A percentile compares a stretch with the other conserved stretches of the same genome.
phyloP scores from a whole-genome alignment of 2,113 vertebrate species.

The Phyllostomus discolor region DNA sequence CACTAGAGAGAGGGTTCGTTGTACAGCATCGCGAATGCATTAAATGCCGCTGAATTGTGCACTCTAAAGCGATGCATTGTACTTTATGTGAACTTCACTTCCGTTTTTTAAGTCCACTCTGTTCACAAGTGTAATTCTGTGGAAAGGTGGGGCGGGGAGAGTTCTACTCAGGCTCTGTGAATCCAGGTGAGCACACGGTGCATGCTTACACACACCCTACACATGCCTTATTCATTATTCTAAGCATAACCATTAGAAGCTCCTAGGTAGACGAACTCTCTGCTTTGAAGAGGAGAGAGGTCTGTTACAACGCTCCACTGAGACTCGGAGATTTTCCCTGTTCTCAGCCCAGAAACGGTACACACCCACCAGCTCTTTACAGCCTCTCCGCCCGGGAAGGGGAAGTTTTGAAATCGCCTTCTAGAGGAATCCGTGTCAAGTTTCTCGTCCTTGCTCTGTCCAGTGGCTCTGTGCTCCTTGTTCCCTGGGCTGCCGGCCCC shows the following conservation, averaged over 20 bases:
- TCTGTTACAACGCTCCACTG: background rate
- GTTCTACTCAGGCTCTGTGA: too few relatives aligned
- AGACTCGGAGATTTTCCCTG: background rate
- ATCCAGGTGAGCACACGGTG: background rate
- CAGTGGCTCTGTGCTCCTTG: fast-evolving
- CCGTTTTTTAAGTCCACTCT: background rate
- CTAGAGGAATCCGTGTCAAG: background rate
- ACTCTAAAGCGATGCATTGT: fast-evolving
- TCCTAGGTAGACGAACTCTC: too few relatives aligned
- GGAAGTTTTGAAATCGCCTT: background rate
- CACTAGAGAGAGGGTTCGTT: background rate
- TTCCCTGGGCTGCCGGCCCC: background rate
- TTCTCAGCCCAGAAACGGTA: background rate
- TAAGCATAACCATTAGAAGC: background rate
- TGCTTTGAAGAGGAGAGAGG: background rate
- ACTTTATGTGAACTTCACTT: background rate
- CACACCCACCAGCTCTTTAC: background rate
- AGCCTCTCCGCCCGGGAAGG: background rate
- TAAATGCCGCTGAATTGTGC: background rate
- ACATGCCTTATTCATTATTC: fast-evolving
- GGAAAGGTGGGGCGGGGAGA: background rate
- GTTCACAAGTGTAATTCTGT: background rate
- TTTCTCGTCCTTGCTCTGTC: background rate
- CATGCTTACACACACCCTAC: background rate
- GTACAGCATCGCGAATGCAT: fast-evolving